These are phyloP conservation scores for Hydropotes inermis DNA, from an alignment of 2,113 vertebrate species.

Conservation along the genomic window DNA sequence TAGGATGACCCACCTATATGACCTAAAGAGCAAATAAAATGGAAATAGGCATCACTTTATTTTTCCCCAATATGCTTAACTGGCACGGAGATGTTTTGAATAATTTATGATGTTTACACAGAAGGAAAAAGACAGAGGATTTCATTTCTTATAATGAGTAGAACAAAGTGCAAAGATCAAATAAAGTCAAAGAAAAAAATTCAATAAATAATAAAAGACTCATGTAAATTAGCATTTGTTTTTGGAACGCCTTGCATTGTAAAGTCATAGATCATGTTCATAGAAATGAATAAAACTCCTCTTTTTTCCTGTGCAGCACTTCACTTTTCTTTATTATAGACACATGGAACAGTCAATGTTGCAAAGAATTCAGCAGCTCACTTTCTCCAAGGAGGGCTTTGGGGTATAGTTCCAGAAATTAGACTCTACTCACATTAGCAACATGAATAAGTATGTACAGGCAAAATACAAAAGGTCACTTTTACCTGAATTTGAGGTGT, in stretches of 20 bases:
- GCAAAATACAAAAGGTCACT: background rate
- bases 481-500: background rate
- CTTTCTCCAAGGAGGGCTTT: background rate
- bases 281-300: conserved; percentile 28
- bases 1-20: background rate
- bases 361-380: background rate
- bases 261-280: conserved; percentile 59
- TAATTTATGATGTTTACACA: conserved; percentile 72
- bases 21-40: conserved; percentile 12
- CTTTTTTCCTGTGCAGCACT: background rate
- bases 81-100: conserved; percentile 48
- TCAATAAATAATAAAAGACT: conserved; percentile 73
- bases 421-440: background rate
- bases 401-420: background rate
- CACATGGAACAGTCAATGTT: background rate
- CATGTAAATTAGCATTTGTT: conserved; percentile 67
- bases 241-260: conserved; percentile 22
- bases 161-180: conserved; percentile 76
- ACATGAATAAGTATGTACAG: background rate
- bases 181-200: conserved; percentile 69
- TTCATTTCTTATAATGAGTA: conserved; percentile 66
- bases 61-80: conserved; percentile 24
- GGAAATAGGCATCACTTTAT: background rate
- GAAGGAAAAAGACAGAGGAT: conserved; percentile 60
- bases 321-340: background rate